Base-by-base conservation (phyloP, 2,888 invertebrate species). In the Erpobdella octoculata region DNA sequence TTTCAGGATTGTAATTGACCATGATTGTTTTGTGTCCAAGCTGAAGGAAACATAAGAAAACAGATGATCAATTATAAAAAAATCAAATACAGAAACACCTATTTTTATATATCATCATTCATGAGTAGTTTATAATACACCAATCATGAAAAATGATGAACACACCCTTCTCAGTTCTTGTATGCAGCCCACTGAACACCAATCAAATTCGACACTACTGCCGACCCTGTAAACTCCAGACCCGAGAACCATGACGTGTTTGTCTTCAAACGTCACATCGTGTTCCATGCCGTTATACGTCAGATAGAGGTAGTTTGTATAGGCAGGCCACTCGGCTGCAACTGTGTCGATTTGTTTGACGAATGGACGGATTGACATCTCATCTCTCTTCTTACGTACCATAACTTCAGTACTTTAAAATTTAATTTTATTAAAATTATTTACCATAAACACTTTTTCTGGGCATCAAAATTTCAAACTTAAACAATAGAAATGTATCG, bases 1-100 rank as follows among this genome's bases (percentile, higher is more conserved):
- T 99, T 85, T 99, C 98, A 0, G 98, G 98, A 84, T 99, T 99
- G 81, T 93, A 99, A 84, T 98, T 98, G 0, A 98, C 88, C 96
- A 98, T 98, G 37, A 98, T 92, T 0, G 97, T 97, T 78, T 92
- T 90, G 77, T 88, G 89, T 0, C 90, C 90, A 73, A 95, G 87
- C 81, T 83, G 75, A 18, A 38, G 46, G 25, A n/a, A 21, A 62
- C 12, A 21, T 58, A 58, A 58, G 12, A 21, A 28, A 58, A n/a
- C 46, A 15, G 12, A n/a, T 41, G 46, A 41, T 41, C n/a, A 41
- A 28, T 58, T 18, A 21, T 58, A 58, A 9, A 58, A 58, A 18
- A 18, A 21, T 58, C 28, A 12, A 58, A 58, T 58, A 41, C 41
- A 41, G 9, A 41, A 41, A 12, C 18, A 41, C 9, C 18, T 41